Percentiles rank a stretch among this genome's conserved stretches.
Conservation (phyloP, 2,113 vertebrate species). For the Cyprinodon brontotheroides region DNA sequence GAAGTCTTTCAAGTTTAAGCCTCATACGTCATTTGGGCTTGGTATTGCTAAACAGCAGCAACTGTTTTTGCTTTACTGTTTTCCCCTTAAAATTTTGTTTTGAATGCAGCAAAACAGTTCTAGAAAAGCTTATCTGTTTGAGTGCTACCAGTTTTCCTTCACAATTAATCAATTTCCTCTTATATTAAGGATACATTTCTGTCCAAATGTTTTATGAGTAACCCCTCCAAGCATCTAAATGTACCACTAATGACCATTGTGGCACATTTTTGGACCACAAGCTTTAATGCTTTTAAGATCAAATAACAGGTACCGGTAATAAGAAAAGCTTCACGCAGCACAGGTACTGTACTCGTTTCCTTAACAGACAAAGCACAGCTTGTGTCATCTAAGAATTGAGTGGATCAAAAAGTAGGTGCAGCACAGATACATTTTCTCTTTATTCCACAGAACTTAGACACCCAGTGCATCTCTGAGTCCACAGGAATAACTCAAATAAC, state of each 20-base stretch:
- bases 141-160: neutral
- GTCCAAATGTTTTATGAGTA: too few species aligned
- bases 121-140: neutral
- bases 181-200: neutral
- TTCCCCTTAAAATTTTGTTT: neutral
- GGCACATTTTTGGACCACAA: neutral
- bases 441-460: neutral
- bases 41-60: neutral
- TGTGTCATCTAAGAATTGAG: neutral
- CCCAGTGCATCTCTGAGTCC: neutral
- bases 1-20: neutral
- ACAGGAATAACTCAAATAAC: neutral
- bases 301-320: too few species aligned
- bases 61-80: neutral
- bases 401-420: neutral
- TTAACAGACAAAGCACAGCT: neutral
- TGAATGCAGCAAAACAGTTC: neutral
- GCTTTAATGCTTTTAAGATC: neutral
- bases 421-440: neutral
- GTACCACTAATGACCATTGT: neutral
- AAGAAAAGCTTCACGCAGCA: neutral
- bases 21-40: too few species aligned
- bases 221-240: neutral
- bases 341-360: neutral
- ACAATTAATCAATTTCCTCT: neutral